phyloP scores from a whole-genome alignment of 1,140 invertebrate genomes.

The Zaprionus ornatus region DNA sequence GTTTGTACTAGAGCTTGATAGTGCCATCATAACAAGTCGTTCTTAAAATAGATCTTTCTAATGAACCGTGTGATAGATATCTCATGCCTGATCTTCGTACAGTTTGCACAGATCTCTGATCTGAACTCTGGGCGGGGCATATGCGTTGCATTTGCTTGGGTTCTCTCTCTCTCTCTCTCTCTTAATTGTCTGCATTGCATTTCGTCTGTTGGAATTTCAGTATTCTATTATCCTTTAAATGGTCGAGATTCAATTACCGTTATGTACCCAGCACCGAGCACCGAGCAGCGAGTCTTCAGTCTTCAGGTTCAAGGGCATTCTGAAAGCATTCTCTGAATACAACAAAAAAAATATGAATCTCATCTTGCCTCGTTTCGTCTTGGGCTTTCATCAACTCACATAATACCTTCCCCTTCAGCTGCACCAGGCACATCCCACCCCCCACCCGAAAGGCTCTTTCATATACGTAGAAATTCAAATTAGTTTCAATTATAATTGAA shows the following conservation, averaged over 20 bases:
- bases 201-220: conserved; percentile 17
- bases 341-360: conserved; percentile 56
- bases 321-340: conserved; percentile 44
- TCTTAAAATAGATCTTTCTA: not conserved
- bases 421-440: not conserved
- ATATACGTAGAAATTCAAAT: conserved; percentile 64
- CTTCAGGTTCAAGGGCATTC: conserved; percentile 82
- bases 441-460: conserved; percentile 22
- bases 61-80: not conserved
- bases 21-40: not conserved
- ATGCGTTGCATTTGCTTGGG: not conserved
- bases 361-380: conserved; percentile 18
- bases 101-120: not conserved
- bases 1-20: not conserved
- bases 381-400: conserved; percentile 47
- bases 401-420: conserved; percentile 32
- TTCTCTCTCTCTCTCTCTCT: not conserved
- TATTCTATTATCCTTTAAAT: conserved; percentile 75
- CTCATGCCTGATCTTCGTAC: not conserved
- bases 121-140: not conserved
- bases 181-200: not conserved
- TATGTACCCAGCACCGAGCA: conserved; percentile 14
- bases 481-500: conserved; percentile 84
- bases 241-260: conserved; percentile 52
- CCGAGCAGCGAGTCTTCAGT: conserved; percentile 3